Evolutionary conservation across 2,797 vertebrate genomes (phyloP), one percentile per base, ranked within the genome.

Genomic region (Manis pentadactyla): DNA sequence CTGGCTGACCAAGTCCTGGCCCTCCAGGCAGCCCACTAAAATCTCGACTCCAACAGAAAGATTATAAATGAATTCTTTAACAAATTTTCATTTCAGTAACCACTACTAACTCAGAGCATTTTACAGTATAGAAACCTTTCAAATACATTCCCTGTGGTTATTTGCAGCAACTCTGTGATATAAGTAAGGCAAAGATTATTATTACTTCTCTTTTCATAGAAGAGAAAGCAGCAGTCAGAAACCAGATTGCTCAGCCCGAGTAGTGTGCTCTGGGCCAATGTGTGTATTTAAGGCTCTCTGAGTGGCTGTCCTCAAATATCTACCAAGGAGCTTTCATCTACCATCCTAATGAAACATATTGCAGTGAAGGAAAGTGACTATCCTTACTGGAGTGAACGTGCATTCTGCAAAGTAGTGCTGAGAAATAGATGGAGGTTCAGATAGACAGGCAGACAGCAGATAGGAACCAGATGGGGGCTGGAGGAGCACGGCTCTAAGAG

Each of bases 341-440:
- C 25, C 82, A 46, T 97, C 69, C 71, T 64, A 90, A 94, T 75
- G 84, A 90, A 92, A 90, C 68, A 77, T n/a, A 49, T 34, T 88
- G 55, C 90, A 37, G 25, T 37, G 79, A 78, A 92, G 59, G 66
- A 63, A 83, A 68, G 46, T 27, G 64, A 79, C 59, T 93, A 4
- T 92, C 11, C 42, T 94, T 61, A n/a, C 19, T 55, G 23, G 81
- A 79, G 27, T 59, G 49, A 88, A 94, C 68, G 18, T 57, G 18
- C 34, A 29, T 92, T 75, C 37, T 89, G 23, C 87, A 85, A 68
- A 93, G 68, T 9, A 34, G 29, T 51, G 5, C 46, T 86, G 46
- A 90, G 77, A 92, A 88, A 69, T 92, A 46, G 86, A 57, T 53
- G 31, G 23, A 69, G 3, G 3, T 69, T 91, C 92, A 14, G 12